Percentiles rank a stretch among this genome's conserved stretches.
Conservation (phyloP, 1,140 invertebrate species). For the Pteromalus puparum region DNA sequence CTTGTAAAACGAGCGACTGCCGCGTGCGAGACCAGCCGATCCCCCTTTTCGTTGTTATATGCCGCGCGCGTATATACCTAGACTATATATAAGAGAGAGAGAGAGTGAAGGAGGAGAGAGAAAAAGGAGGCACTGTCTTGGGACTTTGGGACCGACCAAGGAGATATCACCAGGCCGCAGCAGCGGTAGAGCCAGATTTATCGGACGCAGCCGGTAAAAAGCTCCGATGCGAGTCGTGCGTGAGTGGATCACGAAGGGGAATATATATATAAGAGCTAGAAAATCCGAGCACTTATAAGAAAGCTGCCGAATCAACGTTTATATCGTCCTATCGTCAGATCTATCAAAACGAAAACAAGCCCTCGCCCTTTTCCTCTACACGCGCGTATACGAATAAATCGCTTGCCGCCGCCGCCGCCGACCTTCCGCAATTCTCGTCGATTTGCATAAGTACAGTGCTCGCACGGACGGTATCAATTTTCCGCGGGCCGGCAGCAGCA, state of each 20-base stretch:
- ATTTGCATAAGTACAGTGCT: slow-evolving; percentile 46
- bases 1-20: slow-evolving; percentile 72
- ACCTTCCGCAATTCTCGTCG: slow-evolving; percentile 5
- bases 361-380: too few species aligned
- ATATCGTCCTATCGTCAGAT: too few species aligned
- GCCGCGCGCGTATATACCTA: slow-evolving; percentile 35
- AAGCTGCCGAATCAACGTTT: too few species aligned
- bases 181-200: slow-evolving; percentile 16
- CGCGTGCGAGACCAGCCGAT: slow-evolving; percentile 58
- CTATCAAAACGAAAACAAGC: too few species aligned
- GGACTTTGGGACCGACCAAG: not conserved
- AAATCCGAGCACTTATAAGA: not conserved
- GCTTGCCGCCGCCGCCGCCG: not conserved
- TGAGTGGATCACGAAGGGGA: too few species aligned
- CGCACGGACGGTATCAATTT: slow-evolving; percentile 34
- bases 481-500: not conserved
- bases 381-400: not conserved
- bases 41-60: slow-evolving; percentile 47
- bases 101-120: too few species aligned
- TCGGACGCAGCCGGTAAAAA: slow-evolving; percentile 11
- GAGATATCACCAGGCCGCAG: not conserved
- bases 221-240: not conserved
- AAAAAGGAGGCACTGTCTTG: not conserved
- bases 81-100: not conserved
- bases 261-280: too few species aligned